phyloP scores from a whole-genome alignment of 2,888 invertebrate genomes.

The Epistrophe eligans region DNA sequence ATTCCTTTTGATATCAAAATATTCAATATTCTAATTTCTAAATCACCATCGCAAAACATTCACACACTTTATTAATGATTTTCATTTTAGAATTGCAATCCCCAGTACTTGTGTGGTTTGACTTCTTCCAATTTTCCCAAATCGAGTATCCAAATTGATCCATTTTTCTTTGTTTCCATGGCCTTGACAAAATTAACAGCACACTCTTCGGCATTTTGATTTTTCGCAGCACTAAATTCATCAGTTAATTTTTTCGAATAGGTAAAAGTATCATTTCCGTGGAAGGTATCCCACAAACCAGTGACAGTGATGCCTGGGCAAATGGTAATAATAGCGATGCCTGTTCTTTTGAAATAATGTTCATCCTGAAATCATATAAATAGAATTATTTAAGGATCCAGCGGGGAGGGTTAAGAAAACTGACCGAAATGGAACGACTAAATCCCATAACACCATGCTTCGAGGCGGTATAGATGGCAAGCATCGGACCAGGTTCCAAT shows the following conservation, averaged over 20 bases:
- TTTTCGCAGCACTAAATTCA: constrained; percentile 61
- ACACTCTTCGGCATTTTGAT: constrained; percentile 78
- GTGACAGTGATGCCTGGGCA: constrained; percentile 80
- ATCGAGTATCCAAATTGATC: constrained; percentile 78
- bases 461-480: constrained; percentile 80
- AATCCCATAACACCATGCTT: constrained; percentile 81
- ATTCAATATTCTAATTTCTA: no score
- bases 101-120: constrained; percentile 77
- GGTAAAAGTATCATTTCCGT: constrained; percentile 73
- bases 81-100: constrained; percentile 64
- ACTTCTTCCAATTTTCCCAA: constrained; percentile 77
- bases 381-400: background rate
- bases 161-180: constrained; percentile 77
- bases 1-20: no score
- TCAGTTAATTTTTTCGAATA: constrained; percentile 71
- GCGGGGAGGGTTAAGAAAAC: background rate
- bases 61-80: background rate
- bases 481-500: constrained; percentile 75
- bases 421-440: constrained; percentile 78
- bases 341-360: constrained; percentile 79
- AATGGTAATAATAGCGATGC: constrained; percentile 80
- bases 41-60: background rate
- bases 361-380: constrained; percentile 77
- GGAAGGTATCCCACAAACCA: constrained; percentile 62
- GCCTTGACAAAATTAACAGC: constrained; percentile 77